A percentile compares a stretch with the other conserved stretches of the same genome.
phyloP scores from a whole-genome alignment of 2,797 vertebrate genomes.

The Enteromius argenteus region DNA sequence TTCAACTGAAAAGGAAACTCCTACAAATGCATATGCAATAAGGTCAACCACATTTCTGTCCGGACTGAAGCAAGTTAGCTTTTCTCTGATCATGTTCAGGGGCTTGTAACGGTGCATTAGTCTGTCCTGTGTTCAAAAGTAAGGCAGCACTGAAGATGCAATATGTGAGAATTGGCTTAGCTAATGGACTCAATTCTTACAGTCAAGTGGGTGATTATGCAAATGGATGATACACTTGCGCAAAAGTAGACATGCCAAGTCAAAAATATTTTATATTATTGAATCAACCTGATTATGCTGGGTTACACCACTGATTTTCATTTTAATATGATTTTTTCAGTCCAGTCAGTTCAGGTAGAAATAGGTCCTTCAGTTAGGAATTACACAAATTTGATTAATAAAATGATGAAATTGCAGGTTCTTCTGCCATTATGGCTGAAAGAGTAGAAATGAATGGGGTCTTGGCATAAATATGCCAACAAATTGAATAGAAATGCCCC shows the following conservation, averaged over 20 bases:
- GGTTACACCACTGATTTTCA: not conserved
- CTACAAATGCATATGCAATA: not conserved
- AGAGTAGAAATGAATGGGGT: not conserved
- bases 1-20: not conserved
- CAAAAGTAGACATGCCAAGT: not conserved
- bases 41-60: not conserved
- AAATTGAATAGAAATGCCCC: not conserved
- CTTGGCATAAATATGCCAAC: not conserved
- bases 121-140: conserved; percentile 13
- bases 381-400: not conserved
- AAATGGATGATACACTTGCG: conserved; percentile 25
- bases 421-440: not conserved
- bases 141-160: conserved; percentile 1
- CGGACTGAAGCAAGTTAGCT: not conserved
- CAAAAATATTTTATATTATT: not conserved
- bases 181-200: conserved; percentile 46
- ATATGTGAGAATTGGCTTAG: conserved; percentile 21
- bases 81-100: not conserved
- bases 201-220: conserved; percentile 35
- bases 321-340: not conserved
- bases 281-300: not conserved
- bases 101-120: not conserved
- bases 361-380: not conserved
- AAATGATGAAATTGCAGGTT: not conserved
- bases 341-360: not conserved